A percentile compares a stretch with the other conserved stretches of the same genome.
Evolutionary conservation across 2,797 vertebrate genomes (phyloP).

Genomic region (Anguilla marmorata): DNA sequence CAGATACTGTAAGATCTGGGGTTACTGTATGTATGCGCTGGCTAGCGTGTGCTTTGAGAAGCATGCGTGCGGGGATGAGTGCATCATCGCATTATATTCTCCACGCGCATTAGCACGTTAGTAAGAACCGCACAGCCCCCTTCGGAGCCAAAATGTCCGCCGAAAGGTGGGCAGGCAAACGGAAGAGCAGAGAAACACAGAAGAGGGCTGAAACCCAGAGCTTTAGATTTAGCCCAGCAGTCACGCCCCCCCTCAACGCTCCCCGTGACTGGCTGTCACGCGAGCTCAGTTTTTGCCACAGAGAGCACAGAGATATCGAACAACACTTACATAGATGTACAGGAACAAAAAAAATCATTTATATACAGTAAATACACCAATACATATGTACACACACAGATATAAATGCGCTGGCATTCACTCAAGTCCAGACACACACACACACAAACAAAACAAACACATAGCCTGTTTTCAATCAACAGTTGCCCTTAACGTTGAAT

Average conservation of each 20-base stretch:
- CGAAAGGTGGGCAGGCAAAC: background rate
- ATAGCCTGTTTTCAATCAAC: background rate
- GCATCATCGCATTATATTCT: background rate
- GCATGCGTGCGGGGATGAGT: background rate
- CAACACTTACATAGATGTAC: background rate
- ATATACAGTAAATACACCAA: conserved; percentile 26
- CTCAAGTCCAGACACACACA: background rate
- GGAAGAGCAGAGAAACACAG: background rate
- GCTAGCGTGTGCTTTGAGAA: background rate
- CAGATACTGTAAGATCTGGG: background rate
- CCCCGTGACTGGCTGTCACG: background rate
- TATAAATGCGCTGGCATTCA: background rate
- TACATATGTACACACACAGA: conserved; percentile 44
- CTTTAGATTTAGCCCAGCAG: background rate
- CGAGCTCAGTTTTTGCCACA: background rate
- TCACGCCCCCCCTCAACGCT: background rate
- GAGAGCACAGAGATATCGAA: background rate
- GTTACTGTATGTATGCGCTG: background rate
- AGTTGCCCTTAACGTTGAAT: background rate
- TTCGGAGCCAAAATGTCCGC: background rate
- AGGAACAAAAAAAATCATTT: conserved; percentile 23
- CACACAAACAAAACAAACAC: conserved; percentile 40
- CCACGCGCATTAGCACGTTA: conserved; percentile 31
- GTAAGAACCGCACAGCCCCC: conserved; percentile 15
- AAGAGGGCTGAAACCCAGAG: background rate